phyloP scores from a whole-genome alignment of 2,113 vertebrate species.

The Eulacestoma nigropectus region DNA sequence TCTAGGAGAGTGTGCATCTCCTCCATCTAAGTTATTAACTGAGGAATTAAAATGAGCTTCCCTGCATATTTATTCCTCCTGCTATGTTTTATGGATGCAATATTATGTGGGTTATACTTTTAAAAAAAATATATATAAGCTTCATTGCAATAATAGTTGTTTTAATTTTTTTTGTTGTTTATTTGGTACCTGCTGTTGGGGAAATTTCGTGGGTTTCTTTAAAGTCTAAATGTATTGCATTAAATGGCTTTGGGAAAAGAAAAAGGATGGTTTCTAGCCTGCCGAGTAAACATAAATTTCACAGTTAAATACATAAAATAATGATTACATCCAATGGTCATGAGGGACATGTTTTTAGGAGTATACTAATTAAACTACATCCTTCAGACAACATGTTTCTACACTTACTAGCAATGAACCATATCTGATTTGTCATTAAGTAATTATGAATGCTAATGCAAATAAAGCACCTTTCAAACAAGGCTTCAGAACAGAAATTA shows the following conservation, averaged over 20 bases:
- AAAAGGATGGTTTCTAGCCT: constrained; percentile 26
- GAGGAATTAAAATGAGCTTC: constrained; percentile 56
- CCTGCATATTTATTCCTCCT: constrained; percentile 16
- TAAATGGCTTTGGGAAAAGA: constrained; percentile 44
- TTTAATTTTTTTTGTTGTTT: constrained; percentile 31
- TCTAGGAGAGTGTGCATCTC: constrained; percentile 31
- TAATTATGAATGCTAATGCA: constrained; percentile 98
- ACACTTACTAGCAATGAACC: constrained; percentile 88
- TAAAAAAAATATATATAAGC: neutral
- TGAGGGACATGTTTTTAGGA: constrained; percentile 85
- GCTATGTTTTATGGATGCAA: constrained; percentile 57
- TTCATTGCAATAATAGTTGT: constrained; percentile 30
- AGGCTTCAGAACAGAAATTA: constrained; percentile 72
- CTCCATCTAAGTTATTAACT: constrained; percentile 45
- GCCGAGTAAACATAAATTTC: constrained; percentile 80
- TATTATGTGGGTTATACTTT: constrained; percentile 37
- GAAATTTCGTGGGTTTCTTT: constrained; percentile 45
- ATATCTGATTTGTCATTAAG: constrained; percentile 97
- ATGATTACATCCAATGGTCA: constrained; percentile 80
- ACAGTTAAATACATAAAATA: constrained; percentile 87
- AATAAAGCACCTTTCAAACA: constrained; percentile 90
- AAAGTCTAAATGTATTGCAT: constrained; percentile 44
- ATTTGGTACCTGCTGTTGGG: constrained; percentile 53
- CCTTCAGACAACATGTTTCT: constrained; percentile 87
- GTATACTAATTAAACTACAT: constrained; percentile 91